Percentiles rank a stretch among this genome's conserved stretches.
Evolutionary conservation across 37 sponge, comb jelly and placozoan genomes (phyloP).

Genomic region (Tethya wilhelma): DNA sequence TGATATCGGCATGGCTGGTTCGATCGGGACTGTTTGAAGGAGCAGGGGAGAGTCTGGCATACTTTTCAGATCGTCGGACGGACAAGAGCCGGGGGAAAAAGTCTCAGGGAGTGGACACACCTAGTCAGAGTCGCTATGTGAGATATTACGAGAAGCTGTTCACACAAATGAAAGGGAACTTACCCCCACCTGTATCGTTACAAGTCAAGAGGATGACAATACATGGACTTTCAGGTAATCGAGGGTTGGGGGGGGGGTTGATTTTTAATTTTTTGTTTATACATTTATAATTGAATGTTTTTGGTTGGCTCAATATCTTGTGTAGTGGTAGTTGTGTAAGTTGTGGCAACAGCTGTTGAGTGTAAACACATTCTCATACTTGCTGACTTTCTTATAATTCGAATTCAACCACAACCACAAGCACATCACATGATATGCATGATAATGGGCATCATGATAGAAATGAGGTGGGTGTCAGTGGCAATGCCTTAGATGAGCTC

Average conservation of each 20-base stretch:
- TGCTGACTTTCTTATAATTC: too few species aligned
- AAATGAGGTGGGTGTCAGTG: too few species aligned
- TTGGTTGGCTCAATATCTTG: background rate
- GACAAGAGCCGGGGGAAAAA: conserved; percentile 52
- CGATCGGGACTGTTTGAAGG: conserved; percentile 45
- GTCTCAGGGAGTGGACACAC: conserved; percentile 82
- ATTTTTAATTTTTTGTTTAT: background rate
- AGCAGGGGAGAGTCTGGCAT: conserved; percentile 55
- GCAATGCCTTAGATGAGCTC: too few species aligned
- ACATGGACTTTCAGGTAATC: conserved; percentile 29
- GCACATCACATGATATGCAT: too few species aligned
- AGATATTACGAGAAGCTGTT: conserved; percentile 39
- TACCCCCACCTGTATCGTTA: conserved; percentile 28
- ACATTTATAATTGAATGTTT: background rate
- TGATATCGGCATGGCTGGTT: conserved; percentile 62
- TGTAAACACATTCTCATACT: too few species aligned
- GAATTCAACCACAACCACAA: too few species aligned
- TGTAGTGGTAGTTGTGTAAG: background rate
- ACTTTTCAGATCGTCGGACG: conserved; percentile 64
- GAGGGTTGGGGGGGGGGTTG: background rate
- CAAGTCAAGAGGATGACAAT: conserved; percentile 25
- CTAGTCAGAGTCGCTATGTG: conserved; percentile 71
- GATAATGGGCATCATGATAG: too few species aligned
- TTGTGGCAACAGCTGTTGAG: too few species aligned
- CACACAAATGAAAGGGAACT: conserved; percentile 17